Percentiles rank a stretch among this genome's conserved stretches.
Evolutionary conservation across 92 coral and sea anemone genomes (phyloP).

Genomic region (Epizoanthus scotinus): DNA sequence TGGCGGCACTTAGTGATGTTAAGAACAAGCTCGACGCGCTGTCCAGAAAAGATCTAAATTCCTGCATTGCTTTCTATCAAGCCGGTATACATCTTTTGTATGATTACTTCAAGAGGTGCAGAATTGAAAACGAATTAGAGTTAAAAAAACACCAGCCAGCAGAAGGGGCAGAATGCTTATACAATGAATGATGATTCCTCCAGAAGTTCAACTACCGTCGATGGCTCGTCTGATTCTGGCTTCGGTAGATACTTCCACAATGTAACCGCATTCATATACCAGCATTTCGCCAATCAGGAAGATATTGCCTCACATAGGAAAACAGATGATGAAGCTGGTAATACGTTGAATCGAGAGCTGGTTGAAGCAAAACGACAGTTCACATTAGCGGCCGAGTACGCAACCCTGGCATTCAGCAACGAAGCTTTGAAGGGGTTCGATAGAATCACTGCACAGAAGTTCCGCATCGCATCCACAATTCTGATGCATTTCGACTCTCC

Average conservation of each 20-base stretch:
- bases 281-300: too few species aligned
- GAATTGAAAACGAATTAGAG: not conserved
- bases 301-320: too few species aligned
- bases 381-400: conserved; percentile 24
- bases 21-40: conserved; percentile 35
- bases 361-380: conserved; percentile 35
- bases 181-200: not conserved
- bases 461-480: conserved; percentile 39
- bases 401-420: conserved; percentile 43
- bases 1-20: conserved; percentile 33
- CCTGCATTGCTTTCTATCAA: conserved; percentile 25
- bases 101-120: conserved; percentile 11
- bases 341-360: not conserved
- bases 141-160: not conserved
- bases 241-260: not conserved
- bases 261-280: too few species aligned
- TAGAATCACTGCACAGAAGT: conserved; percentile 37
- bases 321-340: too few species aligned
- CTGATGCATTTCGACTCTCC: conserved; percentile 12
- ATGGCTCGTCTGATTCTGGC: too few species aligned
- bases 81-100: conserved; percentile 32
- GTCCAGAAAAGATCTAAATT: conserved; percentile 23
- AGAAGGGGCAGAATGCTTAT: not conserved
- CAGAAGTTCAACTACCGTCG: not conserved
- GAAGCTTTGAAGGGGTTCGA: conserved; percentile 33